Base-by-base conservation (phyloP, 92 coral and sea anemone genomes). In the Diadumene lineata region DNA sequence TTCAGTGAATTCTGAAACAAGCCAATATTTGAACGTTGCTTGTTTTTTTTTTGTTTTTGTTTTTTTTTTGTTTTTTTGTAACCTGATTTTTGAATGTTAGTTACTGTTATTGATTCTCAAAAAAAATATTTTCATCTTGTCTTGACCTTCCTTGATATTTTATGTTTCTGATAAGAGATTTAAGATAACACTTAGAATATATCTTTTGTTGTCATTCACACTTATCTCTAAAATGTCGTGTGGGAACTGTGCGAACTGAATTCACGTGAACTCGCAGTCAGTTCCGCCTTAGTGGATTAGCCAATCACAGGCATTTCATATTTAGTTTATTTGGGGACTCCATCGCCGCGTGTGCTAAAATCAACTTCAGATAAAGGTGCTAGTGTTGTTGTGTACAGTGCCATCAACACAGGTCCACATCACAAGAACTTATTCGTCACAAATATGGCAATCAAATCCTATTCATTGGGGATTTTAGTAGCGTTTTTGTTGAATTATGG, bases 261-360 rank as follows among this genome's bases (percentile, higher is more conserved):
- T 28, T 62, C 31, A n/a, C 16, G 38, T 28, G n/a, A 21, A 11
- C 7, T 0, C 7, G 31, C 18, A 28, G 27, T 22, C 2, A 58
- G 68, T 62, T 62, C 68, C 68, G 68, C 68, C 68, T 62, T 4
- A 1, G 24, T 62, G 68, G 4, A 28, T 62, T 43, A 62, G 68
- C 68, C 68, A 62, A 62, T 62, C 68, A 62, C 15, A 62, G 38
- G 33, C 43, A 11, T 23, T 4, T 62, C n/a, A 62, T 21, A 62
- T 0, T 30, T 62, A 3, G 68, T 62, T 23, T 31, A 62, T 62
- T 62, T 62, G 68, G 19, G 31, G 21, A 23, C 38, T 8, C 18
- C 31, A 27, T 62, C 31, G 43, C 29, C 38, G 33, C 68, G 30
- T 28, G 68, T 62, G 43, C 30, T 11, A 22, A 9, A 58, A 10